Evolutionary conservation across 1,140 invertebrate species (phyloP).

Genomic region (Apocrypta bakeri): DNA sequence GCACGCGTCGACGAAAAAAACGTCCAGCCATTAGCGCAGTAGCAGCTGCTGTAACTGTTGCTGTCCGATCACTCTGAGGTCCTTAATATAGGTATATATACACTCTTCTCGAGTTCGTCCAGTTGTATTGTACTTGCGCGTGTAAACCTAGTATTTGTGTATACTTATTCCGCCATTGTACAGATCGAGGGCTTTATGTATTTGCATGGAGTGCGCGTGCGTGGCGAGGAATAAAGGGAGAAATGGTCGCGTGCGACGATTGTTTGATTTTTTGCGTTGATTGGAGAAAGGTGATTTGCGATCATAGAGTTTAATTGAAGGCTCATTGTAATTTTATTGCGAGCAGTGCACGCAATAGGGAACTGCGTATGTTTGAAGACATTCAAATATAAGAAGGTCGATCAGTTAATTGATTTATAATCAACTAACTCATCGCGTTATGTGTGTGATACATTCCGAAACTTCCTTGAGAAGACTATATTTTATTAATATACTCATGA

Average conservation of each 20-base stretch:
- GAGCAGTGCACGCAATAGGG: no score
- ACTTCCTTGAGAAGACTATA: no score
- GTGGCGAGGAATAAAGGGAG: slow-evolving; percentile 66
- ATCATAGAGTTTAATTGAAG: no score
- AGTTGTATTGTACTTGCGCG: neutral
- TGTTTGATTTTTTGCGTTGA: neutral
- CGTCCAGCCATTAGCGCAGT: slow-evolving; percentile 2
- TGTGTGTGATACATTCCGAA: no score
- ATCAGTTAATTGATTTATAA: no score
- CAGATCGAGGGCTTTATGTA: neutral
- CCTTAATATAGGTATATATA: neutral
- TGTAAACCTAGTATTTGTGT: neutral
- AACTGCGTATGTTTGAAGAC: no score
- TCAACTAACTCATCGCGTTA: no score
- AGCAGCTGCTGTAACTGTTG: no score
- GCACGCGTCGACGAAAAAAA: neutral
- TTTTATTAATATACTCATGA: no score
- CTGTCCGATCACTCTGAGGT: neutral
- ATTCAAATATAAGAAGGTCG: no score
- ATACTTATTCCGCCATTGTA: slow-evolving; percentile 6
- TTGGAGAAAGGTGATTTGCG: neutral
- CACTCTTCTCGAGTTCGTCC: neutral
- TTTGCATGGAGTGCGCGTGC: slow-evolving; percentile 57
- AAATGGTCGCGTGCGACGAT: neutral
- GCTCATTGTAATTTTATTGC: no score